A percentile compares a stretch with the other conserved stretches of the same genome.
Conservation (phyloP, 2,888 invertebrate species). For the Sinhomidia bicolor region DNA sequence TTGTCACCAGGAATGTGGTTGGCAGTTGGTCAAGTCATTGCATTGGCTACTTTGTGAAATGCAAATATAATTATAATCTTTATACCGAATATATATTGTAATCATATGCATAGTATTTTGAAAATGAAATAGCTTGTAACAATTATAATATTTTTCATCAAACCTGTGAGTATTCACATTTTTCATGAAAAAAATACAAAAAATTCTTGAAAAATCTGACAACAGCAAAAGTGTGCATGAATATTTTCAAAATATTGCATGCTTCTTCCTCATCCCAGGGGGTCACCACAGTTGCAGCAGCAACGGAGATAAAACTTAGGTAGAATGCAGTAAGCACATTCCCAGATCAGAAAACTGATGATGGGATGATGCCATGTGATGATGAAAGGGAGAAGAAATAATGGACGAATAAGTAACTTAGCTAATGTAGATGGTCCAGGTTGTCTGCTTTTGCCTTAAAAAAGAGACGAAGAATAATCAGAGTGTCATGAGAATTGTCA, state of each 20-base stretch:
- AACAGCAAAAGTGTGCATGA: background rate
- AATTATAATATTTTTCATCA: background rate
- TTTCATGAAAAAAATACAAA: background rate
- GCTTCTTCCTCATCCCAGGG: conserved; percentile 57
- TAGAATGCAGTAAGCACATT: conserved; percentile 27
- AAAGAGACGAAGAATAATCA: conserved; percentile 77
- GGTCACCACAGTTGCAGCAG: conserved; percentile 49
- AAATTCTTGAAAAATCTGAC: conserved; percentile 15
- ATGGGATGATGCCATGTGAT: conserved; percentile 60
- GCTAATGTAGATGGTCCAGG: conserved; percentile 52
- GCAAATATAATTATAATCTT: background rate
- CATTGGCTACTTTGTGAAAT: background rate
- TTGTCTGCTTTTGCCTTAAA: background rate
- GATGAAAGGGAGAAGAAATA: conserved; percentile 31
- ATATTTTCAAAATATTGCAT: conserved; percentile 59
- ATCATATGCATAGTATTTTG: no score
- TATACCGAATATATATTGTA: no score
- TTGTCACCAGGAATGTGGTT: background rate
- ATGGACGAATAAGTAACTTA: conserved; percentile 20
- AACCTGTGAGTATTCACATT: conserved; percentile 1
- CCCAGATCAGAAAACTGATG: conserved; percentile 59
- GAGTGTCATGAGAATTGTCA: conserved; percentile 78
- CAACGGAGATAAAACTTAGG: no score
- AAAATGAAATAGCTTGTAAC: background rate
- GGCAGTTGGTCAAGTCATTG: background rate